Evolutionary conservation across 2,797 vertebrate species (phyloP).

Genomic region (Garrulus glandarius): DNA sequence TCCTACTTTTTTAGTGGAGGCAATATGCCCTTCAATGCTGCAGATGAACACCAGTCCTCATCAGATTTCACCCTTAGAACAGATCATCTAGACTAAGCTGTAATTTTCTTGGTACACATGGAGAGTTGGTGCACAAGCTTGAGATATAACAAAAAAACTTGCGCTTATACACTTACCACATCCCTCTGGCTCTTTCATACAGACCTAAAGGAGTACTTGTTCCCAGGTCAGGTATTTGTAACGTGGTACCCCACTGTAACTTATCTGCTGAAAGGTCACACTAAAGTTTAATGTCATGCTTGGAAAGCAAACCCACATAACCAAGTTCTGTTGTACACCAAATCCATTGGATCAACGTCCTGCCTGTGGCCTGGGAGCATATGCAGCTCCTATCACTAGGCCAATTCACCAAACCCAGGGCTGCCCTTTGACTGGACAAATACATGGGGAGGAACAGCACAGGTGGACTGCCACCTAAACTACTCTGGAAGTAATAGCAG

Average conservation of each 20-base stretch:
- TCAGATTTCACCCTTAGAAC: neutral
- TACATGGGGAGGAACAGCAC: neutral
- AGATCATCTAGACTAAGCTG: neutral
- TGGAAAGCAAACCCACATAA: neutral
- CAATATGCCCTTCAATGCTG: neutral
- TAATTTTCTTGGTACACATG: neutral
- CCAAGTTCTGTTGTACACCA: neutral
- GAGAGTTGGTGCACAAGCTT: neutral
- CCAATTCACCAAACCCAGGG: neutral
- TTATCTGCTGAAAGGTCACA: neutral
- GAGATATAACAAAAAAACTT: neutral
- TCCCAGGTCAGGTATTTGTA: neutral
- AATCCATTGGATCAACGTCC: neutral
- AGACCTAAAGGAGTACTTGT: neutral
- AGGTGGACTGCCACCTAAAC: neutral
- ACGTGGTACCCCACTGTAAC: neutral
- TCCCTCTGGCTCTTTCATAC: neutral
- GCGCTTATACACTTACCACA: neutral
- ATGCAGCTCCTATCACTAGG: rapidly evolving
- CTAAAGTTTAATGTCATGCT: neutral
- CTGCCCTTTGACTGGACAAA: neutral
- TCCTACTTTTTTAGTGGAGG: neutral
- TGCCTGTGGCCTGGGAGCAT: too few species aligned
- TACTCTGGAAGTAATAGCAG: neutral
- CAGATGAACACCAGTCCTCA: neutral